Conservation (phyloP, 2,797 vertebrate species). For the Erithacus rubecula region DNA sequence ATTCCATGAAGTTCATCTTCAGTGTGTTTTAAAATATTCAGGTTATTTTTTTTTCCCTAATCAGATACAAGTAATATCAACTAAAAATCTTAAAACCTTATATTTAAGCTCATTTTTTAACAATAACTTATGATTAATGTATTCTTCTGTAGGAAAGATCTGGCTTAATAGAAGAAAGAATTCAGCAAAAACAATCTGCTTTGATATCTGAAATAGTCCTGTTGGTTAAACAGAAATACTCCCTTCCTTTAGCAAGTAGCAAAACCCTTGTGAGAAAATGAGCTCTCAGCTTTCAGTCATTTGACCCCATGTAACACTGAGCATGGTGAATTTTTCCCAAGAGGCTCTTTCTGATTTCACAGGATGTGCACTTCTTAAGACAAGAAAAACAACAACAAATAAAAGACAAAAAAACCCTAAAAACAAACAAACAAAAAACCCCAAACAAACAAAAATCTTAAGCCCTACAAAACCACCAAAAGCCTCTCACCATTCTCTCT, state of each 20-base stretch:
- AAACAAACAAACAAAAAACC: fast-evolving
- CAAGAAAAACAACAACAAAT: background rate
- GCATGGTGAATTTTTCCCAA: background rate
- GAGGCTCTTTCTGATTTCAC: background rate
- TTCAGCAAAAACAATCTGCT: background rate
- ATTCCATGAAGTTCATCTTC: background rate
- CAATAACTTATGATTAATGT: background rate
- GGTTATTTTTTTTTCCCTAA: background rate
- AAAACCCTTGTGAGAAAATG: background rate
- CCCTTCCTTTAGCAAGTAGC: background rate
- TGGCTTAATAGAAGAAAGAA: background rate
- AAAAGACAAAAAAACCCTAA: no score
- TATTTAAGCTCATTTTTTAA: background rate
- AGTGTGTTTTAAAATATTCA: background rate
- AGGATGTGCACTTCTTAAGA: background rate
- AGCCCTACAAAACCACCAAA: background rate
- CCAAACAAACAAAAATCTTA: background rate
- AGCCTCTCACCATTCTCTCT: background rate
- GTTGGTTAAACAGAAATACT: background rate
- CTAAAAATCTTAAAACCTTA: background rate
- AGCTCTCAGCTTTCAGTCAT: background rate
- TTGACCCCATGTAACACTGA: background rate
- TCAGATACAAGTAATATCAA: background rate
- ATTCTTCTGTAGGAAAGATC: background rate
- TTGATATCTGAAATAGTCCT: background rate